These are phyloP conservation scores for Syngnathoides biaculeatus DNA, from an alignment of 2,113 vertebrate species.

Conservation along the genomic window DNA sequence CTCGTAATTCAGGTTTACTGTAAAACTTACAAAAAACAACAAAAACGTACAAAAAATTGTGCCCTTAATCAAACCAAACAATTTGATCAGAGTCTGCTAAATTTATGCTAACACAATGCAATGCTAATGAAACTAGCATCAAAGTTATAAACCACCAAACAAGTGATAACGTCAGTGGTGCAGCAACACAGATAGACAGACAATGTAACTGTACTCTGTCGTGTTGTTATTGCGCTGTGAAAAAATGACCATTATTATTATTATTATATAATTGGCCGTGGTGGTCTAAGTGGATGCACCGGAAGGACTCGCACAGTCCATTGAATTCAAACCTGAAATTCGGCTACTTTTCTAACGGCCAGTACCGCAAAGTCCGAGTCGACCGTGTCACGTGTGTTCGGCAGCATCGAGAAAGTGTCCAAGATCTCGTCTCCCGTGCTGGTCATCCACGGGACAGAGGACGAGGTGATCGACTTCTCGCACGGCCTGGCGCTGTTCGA, in stretches of 20 bases:
- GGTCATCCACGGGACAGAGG: constrained; percentile 97
- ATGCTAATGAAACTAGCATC: too few relatives aligned
- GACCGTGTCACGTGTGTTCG: not conserved
- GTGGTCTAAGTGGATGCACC: too few relatives aligned
- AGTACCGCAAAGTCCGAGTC: too few relatives aligned
- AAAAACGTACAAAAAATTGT: not conserved
- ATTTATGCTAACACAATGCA: too few relatives aligned
- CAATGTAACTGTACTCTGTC: not conserved
- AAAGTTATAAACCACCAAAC: too few relatives aligned
- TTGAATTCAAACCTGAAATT: not conserved
- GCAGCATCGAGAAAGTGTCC: constrained; percentile 95
- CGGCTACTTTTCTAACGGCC: too few relatives aligned
- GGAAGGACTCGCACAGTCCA: not conserved
- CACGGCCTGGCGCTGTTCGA: constrained; percentile 93
- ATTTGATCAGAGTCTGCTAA: too few relatives aligned
- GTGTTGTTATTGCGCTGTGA: not conserved
- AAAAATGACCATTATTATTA: too few relatives aligned
- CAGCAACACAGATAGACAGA: not conserved
- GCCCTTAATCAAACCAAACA: too few relatives aligned
- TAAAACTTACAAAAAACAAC: not conserved
- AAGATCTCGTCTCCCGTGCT: constrained; percentile 95
- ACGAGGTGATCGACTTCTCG: constrained; percentile 98
- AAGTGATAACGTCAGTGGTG: too few relatives aligned
- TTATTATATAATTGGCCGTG: too few relatives aligned
- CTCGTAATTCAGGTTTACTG: too few relatives aligned